A percentile compares a stretch with the other conserved stretches of the same genome.
Evolutionary conservation across 2,888 invertebrate genomes (phyloP).

Genomic region (Sisyra terminalis): DNA sequence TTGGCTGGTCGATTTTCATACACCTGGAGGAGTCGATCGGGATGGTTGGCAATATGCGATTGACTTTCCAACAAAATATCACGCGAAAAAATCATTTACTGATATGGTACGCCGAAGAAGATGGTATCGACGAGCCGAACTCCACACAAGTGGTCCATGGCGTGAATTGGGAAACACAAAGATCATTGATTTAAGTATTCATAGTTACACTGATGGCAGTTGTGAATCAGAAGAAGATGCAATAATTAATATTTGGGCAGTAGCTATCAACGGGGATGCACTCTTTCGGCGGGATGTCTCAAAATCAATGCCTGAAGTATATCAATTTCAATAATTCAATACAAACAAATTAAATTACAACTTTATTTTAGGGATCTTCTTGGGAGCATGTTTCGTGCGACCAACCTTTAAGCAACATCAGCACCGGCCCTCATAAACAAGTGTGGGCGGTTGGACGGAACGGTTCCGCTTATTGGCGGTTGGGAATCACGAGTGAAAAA

Average conservation of each 20-base stretch:
- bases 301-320: slow-evolving; percentile 52
- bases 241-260: slow-evolving; percentile 59
- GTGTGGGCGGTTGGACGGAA: slow-evolving; percentile 80
- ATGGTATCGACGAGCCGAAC: slow-evolving; percentile 70
- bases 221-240: slow-evolving; percentile 25
- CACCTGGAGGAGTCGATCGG: slow-evolving; percentile 75
- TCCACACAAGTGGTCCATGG: slow-evolving; percentile 80
- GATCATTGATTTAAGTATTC: slow-evolving; percentile 61
- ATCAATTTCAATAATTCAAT: no score
- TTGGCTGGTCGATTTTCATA: slow-evolving; percentile 85
- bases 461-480: slow-evolving; percentile 69
- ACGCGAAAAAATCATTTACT: slow-evolving; percentile 69
- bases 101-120: slow-evolving; percentile 75
- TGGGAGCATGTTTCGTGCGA: slow-evolving; percentile 75
- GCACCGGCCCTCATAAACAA: slow-evolving; percentile 46
- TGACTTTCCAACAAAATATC: slow-evolving; percentile 78
- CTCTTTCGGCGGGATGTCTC: slow-evolving; percentile 67
- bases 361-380: slow-evolving; percentile 39
- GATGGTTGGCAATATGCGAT: slow-evolving; percentile 94
- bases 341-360: slow-evolving; percentile 4
- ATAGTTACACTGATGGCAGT: slow-evolving; percentile 18
- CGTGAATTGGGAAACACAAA: slow-evolving; percentile 72
- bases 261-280: slow-evolving; percentile 74
- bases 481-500: slow-evolving; percentile 51
- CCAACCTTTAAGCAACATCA: slow-evolving; percentile 59